phyloP scores from a whole-genome alignment of 2,797 vertebrate species.

The Gallinago solitaria region DNA sequence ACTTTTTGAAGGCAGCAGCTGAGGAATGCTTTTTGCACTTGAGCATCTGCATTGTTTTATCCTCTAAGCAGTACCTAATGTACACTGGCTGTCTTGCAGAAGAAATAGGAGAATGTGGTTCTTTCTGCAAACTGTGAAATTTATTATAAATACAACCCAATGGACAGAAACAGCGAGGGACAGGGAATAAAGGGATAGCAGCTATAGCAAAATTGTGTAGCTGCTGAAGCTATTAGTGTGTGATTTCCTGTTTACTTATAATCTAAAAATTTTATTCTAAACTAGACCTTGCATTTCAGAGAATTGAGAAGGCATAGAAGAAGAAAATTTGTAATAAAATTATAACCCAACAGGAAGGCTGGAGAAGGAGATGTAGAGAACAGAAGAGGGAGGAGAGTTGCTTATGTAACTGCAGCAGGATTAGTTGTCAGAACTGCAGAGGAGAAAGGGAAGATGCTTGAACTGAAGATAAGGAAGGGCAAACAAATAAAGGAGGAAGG shows the following conservation, averaged over 20 bases:
- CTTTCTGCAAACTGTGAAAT: not conserved
- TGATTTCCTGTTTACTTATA: not conserved
- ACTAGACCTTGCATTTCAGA: not conserved
- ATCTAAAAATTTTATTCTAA: not conserved
- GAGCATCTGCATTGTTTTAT: not conserved
- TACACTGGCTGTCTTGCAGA: not conserved
- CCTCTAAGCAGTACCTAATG: not conserved
- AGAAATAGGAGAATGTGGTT: not conserved
- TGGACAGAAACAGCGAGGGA: not conserved
- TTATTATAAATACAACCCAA: not conserved
- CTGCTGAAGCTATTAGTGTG: not conserved
- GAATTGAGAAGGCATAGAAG: not conserved
- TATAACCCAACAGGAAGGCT: not conserved
- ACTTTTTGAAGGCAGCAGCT: not conserved
- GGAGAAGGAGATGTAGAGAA: not conserved
- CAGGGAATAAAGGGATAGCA: not conserved
- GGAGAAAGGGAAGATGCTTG: not conserved
- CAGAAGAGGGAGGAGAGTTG: not conserved
- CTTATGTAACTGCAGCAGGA: not conserved
- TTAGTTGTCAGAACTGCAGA: not conserved
- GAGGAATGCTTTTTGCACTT: not conserved
- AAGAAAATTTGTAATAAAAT: not conserved
- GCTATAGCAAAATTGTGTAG: not conserved
- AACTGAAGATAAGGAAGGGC: not conserved
- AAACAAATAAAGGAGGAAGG: not conserved